Base-by-base conservation (phyloP, 1,140 invertebrate genomes). In the Drosophila busckii region DNA sequence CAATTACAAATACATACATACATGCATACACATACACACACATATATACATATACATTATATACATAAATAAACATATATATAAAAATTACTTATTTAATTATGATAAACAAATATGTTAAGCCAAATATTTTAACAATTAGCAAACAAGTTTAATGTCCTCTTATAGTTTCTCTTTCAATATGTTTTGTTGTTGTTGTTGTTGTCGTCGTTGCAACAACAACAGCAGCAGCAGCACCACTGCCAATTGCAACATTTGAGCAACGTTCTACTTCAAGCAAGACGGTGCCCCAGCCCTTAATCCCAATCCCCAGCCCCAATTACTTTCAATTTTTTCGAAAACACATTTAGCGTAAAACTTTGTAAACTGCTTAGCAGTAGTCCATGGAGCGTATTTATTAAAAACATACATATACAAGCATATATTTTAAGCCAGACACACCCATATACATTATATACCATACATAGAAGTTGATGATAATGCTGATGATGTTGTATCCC, bases 81-180 rank as follows among this genome's bases (percentile, higher is more conserved):
- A 62, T 38, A 53, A n/a, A n/a, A n/a, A n/a, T n/a, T n/a, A n/a
- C n/a, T n/a, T 82, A 82, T 73, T 73, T 80, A 73, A 80, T 65
- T 66, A 78, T 62, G 55, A 82, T 82, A 82, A 82, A 69, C 59
- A 59, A 73, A 80, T 82, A 78, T 62, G 49, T 78, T 78, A 80
- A 80, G 73, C 73, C 75, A 82, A 80, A 73, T 80, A 80, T 60
- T 73, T 78, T 73, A 80, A 60, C 19, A 45, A 31, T 68, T 64
- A 71, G 60, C n/a, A 54, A 26, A 63, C 52, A 75, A 62, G 52
- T 44, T 52, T 61, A 13, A 17, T 44, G 20, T 28, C 15, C 41
- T 52, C 10, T 44, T 65, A 40, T 42, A 45, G n/a, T n/a, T 31
- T 19, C 29, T 19, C 22, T 48, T 22, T 54, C 1, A n/a, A 29